phyloP scores from a whole-genome alignment of 1,140 invertebrate genomes.

The Babylonia areolata region DNA sequence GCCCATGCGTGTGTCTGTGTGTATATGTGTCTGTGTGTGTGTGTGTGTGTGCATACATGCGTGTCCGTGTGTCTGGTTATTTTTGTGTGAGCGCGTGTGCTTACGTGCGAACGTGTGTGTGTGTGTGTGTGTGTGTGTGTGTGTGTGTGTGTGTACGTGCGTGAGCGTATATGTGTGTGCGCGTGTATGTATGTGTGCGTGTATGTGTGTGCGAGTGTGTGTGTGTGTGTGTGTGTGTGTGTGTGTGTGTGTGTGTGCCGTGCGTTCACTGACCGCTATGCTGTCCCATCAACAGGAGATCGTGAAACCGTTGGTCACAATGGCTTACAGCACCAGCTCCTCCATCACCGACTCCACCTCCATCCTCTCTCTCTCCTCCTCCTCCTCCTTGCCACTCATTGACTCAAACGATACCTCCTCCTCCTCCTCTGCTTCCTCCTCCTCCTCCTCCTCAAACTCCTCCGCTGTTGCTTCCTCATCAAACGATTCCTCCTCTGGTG shows the following conservation, averaged over 20 bases:
- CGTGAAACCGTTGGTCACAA: neutral
- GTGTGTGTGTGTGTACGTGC: neutral
- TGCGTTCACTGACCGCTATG: neutral
- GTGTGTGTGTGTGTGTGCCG: neutral
- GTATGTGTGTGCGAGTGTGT: constrained; percentile 15
- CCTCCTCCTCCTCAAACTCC: neutral
- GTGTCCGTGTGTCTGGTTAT: neutral
- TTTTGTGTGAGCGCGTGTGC: neutral
- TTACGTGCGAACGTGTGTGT: neutral
- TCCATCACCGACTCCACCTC: neutral
- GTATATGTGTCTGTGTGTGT: neutral
- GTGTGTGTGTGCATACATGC: neutral
- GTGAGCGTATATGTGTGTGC: neutral
- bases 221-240: constrained; percentile 10
- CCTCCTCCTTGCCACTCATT: too few relatives aligned
- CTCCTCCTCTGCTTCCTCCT: neutral
- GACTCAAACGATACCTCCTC: neutral
- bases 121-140: constrained; percentile 6
- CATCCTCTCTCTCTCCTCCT: neutral
- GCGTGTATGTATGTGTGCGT: neutral
- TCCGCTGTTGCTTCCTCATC: too few relatives aligned
- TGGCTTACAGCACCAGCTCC: neutral
- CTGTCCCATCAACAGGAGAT: neutral
- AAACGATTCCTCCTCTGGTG: too few relatives aligned
- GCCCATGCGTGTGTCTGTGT: neutral